These are phyloP conservation scores for Arenaria interpres DNA, from an alignment of 2,113 vertebrate species.

Conservation along the genomic window DNA sequence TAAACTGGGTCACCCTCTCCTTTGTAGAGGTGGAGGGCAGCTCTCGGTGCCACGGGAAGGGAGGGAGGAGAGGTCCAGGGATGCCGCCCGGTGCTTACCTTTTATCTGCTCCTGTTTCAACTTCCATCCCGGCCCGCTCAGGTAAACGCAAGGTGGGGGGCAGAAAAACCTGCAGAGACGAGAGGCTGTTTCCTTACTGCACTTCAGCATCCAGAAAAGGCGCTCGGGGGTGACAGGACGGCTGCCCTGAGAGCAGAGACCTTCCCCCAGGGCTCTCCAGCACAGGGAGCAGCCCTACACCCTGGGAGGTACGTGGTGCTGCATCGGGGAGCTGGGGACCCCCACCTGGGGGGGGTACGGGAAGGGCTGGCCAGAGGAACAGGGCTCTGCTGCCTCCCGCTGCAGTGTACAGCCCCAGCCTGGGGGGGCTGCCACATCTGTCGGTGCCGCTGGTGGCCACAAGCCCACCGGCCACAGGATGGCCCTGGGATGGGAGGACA, in stretches of 20 bases:
- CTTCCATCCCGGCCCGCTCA: slow-evolving; percentile 88
- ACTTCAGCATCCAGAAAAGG: background rate
- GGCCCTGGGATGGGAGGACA: background rate
- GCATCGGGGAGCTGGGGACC: background rate
- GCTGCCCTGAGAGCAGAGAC: background rate
- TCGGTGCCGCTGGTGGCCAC: background rate
- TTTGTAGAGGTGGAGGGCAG: background rate
- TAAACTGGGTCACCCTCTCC: background rate
- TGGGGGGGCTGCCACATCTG: background rate
- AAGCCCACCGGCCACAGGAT: background rate
- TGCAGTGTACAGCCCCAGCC: background rate
- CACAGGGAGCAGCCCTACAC: rapidly evolving
- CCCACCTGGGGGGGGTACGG: rapidly evolving
- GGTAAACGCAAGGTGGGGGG: slow-evolving; percentile 93
- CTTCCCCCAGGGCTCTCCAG: background rate
- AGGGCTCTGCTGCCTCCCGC: background rate
- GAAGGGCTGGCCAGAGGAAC: background rate
- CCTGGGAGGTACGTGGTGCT: rapidly evolving
- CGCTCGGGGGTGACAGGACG: rapidly evolving
- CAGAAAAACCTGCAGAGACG: slow-evolving; percentile 88
- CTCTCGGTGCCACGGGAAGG: rapidly evolving
- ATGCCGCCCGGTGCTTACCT: slow-evolving; percentile 67
- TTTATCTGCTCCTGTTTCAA: slow-evolving; percentile 83
- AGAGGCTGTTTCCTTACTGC: background rate
- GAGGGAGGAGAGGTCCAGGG: background rate